Evolutionary conservation across 1,140 invertebrate genomes (phyloP).

Genomic region (Pseudachorutes palmiensis): DNA sequence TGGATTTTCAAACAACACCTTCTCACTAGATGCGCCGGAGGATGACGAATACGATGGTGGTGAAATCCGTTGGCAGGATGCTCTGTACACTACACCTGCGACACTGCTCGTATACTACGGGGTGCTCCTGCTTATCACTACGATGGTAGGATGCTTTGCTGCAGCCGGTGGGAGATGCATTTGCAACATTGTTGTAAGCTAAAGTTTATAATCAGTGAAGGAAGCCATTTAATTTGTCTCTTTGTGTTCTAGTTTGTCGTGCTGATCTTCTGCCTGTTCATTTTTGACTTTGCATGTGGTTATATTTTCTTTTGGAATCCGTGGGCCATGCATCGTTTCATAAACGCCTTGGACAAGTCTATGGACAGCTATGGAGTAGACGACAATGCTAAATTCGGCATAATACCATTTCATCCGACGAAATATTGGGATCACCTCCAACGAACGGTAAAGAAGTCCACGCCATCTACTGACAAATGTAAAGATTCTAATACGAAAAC

Average conservation of each 20-base stretch:
- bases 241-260: background rate
- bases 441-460: background rate
- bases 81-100: background rate
- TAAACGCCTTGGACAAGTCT: background rate
- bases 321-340: background rate
- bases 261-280: background rate
- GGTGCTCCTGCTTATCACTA: background rate
- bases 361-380: slow-evolving; percentile 4
- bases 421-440: background rate
- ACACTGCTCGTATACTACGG: slow-evolving; percentile 2
- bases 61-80: slow-evolving; percentile 1
- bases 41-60: background rate
- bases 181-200: slow-evolving; percentile 7
- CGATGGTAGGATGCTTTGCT: background rate
- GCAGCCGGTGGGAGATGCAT: background rate
- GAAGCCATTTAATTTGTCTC: background rate
- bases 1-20: background rate
- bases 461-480: too few species aligned
- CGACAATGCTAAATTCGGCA: background rate
- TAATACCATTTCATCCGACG: background rate
- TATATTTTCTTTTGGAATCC: background rate
- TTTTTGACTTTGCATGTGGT: background rate
- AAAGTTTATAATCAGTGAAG: background rate
- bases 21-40: background rate
- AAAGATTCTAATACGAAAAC: too few species aligned